Evolutionary conservation across 2,888 invertebrate species (phyloP).

Genomic region (Drosophila mimetica): DNA sequence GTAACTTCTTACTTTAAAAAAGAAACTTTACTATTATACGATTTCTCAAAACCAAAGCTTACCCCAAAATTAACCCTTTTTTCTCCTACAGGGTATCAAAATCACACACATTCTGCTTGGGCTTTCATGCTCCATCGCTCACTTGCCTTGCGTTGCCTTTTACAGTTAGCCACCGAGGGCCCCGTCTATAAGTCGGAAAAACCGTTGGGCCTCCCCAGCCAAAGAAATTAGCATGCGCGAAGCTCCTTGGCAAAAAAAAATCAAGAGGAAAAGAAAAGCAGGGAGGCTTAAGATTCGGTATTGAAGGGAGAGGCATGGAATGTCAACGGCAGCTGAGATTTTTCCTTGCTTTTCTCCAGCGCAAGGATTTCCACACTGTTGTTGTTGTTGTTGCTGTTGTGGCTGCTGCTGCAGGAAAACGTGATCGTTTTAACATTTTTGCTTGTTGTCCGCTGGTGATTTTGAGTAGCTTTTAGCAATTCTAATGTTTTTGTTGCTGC

Average conservation of each 20-base stretch:
- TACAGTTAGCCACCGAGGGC: constrained; percentile 69
- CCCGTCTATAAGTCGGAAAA: constrained; percentile 15
- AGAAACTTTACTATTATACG: no score
- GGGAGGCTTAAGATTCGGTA: neutral
- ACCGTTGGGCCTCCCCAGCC: constrained; percentile 51
- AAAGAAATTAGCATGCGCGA: constrained; percentile 75
- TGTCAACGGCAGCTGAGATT: constrained; percentile 80
- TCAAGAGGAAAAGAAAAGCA: constrained; percentile 4
- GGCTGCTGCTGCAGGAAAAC: constrained; percentile 66
- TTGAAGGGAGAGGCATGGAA: constrained; percentile 53
- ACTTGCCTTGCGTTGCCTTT: constrained; percentile 61
- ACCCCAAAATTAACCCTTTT: no score
- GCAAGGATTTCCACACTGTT: constrained; percentile 59
- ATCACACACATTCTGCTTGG: constrained; percentile 48
- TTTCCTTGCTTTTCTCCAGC: constrained; percentile 44
- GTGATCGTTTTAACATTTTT: constrained; percentile 83
- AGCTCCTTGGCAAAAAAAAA: constrained; percentile 34
- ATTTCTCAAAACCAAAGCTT: no score
- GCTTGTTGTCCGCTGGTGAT: constrained; percentile 64
- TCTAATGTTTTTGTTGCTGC: constrained; percentile 72
- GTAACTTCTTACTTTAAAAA: no score
- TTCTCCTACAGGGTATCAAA: constrained; percentile 36
- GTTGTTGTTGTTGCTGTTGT: constrained; percentile 1
- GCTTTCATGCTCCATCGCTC: constrained; percentile 75
- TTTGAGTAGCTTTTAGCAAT: constrained; percentile 77